phyloP scores from a whole-genome alignment of 2,113 vertebrate genomes.

The Synchiropus splendidus region DNA sequence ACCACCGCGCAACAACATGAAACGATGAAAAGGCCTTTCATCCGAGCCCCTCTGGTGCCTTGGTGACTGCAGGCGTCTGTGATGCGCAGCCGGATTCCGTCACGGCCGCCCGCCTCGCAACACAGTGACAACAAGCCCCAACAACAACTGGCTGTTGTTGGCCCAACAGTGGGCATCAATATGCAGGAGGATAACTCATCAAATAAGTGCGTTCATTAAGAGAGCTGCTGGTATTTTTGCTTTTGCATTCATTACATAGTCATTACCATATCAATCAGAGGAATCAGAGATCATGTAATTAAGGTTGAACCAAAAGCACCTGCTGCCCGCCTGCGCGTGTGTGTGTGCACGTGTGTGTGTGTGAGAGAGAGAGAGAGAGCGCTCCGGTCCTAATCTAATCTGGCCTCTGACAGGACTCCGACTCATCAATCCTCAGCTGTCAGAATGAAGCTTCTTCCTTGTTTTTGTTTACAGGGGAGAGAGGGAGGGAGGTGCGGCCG shows the following conservation, averaged over 20 bases:
- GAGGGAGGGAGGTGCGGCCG: slow-evolving; percentile 24
- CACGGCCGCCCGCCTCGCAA: too few relatives aligned
- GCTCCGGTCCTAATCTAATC: slow-evolving; percentile 56
- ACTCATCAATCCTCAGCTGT: slow-evolving; percentile 61
- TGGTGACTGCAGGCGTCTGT: too few relatives aligned
- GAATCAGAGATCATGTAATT: slow-evolving; percentile 78
- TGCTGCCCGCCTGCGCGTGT: slow-evolving; percentile 66
- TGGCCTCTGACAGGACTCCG: slow-evolving; percentile 57
- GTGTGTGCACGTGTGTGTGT: slow-evolving; percentile 17
- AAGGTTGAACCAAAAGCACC: slow-evolving; percentile 73
- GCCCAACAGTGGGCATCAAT: slow-evolving; percentile 52
- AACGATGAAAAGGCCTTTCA: too few relatives aligned
- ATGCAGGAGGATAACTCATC: slow-evolving; percentile 67
- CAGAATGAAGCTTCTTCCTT: slow-evolving; percentile 42
- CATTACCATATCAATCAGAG: slow-evolving; percentile 78
- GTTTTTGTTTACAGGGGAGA: slow-evolving; percentile 52
- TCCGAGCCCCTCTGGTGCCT: too few relatives aligned
- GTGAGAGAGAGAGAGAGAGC: slow-evolving; percentile 16
- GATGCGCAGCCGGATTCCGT: too few relatives aligned
- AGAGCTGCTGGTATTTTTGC: slow-evolving; percentile 68
- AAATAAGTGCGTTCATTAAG: slow-evolving; percentile 71
- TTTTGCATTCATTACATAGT: slow-evolving; percentile 74
- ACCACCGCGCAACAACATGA: not conserved
- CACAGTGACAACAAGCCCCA: slow-evolving; percentile 30
- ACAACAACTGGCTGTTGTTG: slow-evolving; percentile 24